Base-by-base conservation (phyloP, 1,140 invertebrate species). In the Heliconius hewitsoni region DNA sequence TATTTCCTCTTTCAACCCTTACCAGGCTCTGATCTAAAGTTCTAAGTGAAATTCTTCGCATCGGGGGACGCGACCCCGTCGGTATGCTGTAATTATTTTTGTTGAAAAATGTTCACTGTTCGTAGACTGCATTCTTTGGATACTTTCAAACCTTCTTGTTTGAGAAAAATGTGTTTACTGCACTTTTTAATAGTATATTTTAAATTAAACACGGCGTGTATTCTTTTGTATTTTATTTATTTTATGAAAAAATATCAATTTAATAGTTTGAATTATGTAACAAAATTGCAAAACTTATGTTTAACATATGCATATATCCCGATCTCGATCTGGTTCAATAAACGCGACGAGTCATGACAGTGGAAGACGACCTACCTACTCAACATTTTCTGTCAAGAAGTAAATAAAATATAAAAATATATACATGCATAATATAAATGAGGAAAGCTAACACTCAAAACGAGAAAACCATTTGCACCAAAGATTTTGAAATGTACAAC, bases 31-130 rank as follows among this genome's bases (percentile, higher is more conserved):
- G 71, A 23, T 66, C 74, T 70, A 76, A 76, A 71, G 27, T 71
- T 71, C 52, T 82, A 83, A 87, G 81, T 86, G 83, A 86, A 85
- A 88, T 88, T 86, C 84, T 78, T 73, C 72, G 74, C 78, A 34
- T 76, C 39, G 74, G 34, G 79, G 79, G 76, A 60, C 74, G 42
- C 71, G 76, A 42, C 78, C 81, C 76, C 55, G 50, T 70, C 39
- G 71, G 77, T 79, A 82, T 78, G 72, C 77, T 76, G 70, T 78
- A 79, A 82, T 80, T 82, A 81, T 80, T 85, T 85, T 75, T 82
- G 78, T 75, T 72, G 76, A 81, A 85, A 83, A 80, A n/a, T 74
- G 78, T 76, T 73, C 75, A 23, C 23, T 30, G 9, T 30, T 30
- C 60, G 23, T 11, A 30, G 16, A 30, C 27, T 34, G 50, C 46